Evolutionary conservation across 2,797 vertebrate species (phyloP).

Genomic region (Discoglossus pictus): DNA sequence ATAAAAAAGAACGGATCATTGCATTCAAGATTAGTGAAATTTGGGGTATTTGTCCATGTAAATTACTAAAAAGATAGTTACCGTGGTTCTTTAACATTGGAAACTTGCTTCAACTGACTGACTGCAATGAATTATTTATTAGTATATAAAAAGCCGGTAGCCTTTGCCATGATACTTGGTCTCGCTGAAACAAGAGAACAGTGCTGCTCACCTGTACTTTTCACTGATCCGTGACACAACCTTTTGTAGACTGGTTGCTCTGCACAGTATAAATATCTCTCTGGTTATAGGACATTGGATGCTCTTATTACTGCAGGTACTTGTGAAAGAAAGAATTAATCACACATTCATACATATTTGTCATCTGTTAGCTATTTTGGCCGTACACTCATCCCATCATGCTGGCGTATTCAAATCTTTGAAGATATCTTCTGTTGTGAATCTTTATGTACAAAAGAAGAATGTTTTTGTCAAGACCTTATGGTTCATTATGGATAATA

Average conservation of each 20-base stretch:
- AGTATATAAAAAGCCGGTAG: constrained; percentile 12
- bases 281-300: constrained; percentile 14
- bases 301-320: background rate
- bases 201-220: constrained; percentile 1
- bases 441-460: constrained; percentile 6
- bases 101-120: background rate
- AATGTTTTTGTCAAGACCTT: constrained; percentile 1
- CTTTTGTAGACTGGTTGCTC: constrained; percentile 40
- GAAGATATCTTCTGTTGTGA: background rate
- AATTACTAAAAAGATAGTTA: no score
- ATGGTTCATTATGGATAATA: constrained; percentile 3
- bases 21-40: no score
- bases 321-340: constrained; percentile 1
- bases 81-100: constrained; percentile 3
- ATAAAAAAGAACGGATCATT: no score
- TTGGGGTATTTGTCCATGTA: no score
- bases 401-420: background rate
- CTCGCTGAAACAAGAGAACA: constrained; percentile 30
- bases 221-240: constrained; percentile 39
- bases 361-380: background rate
- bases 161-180: constrained; percentile 6
- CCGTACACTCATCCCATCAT: background rate
- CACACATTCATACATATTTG: no score
- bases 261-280: constrained; percentile 10
- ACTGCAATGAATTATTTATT: constrained; percentile 30